Evolutionary conservation across 2,113 vertebrate genomes (phyloP), one percentile per base, ranked within the genome.

Genomic region (Garra rufa): DNA sequence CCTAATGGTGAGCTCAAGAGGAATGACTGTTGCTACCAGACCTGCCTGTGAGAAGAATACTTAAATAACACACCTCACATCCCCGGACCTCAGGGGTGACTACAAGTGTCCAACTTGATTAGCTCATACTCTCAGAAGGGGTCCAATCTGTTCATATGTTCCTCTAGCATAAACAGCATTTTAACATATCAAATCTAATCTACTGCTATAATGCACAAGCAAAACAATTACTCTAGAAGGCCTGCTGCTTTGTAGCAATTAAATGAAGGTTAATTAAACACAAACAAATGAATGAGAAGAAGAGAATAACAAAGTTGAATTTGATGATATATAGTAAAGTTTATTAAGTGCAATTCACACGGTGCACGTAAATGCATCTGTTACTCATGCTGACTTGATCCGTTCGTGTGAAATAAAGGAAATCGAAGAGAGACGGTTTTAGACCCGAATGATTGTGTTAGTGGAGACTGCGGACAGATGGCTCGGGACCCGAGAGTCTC

Each of bases 391-490:
- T 79, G 19, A 83, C 19, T 87, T 83, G 24, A 63, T 78, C 34
- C 28, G 21, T 76, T 55, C 5, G n/a, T 71, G 70, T 61, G 50
- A 63, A 74, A 76, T 83, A 83, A 78, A 81, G 50, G 30, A 81
- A 78, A 83, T 73, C 11, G 63, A 69, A 19, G 55, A 59, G 61
- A 81, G 65, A 10, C 59, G 69, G 28, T 71, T 38, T 87, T 41
- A 83, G 79, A 83, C 48, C 52, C 67, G 81, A 76, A 69, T 21
- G 83, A 87, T 89, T 71, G 26, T 83, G 76, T 85, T 61, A 70
- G 88, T 74, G 41, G 41, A 52, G 75, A 67, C 88, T 83, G 71
- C 50, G 70, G 73, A 76, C 88, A 87, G 84, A 91, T 83, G 87
- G 85, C 67, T 55, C 28, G 19, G 83, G 83, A 86, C 76, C 63